Evolutionary conservation across 2,113 vertebrate genomes (phyloP), one percentile per base, ranked within the genome.

Genomic region (Cnemophilus loriae): DNA sequence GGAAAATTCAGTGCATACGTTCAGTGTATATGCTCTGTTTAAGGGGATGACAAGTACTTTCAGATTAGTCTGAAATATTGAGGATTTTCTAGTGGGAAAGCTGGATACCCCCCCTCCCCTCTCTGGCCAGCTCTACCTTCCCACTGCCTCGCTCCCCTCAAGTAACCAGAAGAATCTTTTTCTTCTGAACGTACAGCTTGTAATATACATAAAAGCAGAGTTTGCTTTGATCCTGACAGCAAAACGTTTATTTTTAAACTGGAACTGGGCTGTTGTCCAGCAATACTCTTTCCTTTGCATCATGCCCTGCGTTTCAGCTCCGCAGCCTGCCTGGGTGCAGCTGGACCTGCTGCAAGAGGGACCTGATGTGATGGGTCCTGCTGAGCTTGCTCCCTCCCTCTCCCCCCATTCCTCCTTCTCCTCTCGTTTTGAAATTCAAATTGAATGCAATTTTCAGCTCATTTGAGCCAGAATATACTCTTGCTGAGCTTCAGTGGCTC

Each of bases 391-490:
- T 81, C 56, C 79, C 59, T 53, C 67, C 50, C 81, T 76, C 75
- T 84, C 87, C 79, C 93, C 79, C 60, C 55, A 65, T 88, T 53
- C 71, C 63, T 89, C 65, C 70, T 86, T 95, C 89, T 95, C 94
- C 84, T 96, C 90, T 90, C 94, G 95, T 98, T 98, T 98, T 98
- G 98, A 98, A 98, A 98, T 98, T 98, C 98, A 98, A 98, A 98
- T 98, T 98, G 98, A 98, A 98, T 98, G 97, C 98, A 98, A 98
- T 98, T 98, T 98, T 98, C 98, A 98, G 98, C 98, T 98, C 98
- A 98, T 98, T 98, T 98, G 98, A 98, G 98, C 97, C 97, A 98
- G 98, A 98, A 98, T 98, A 98, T 98, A 98, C 98, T 98, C 96
- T 98, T 97, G 98, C 97, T 96, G 97, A 98, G 98, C 98, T 98